These are phyloP conservation scores for Glareola pratincola DNA, from an alignment of 2,113 vertebrate genomes.

Conservation along the genomic window DNA sequence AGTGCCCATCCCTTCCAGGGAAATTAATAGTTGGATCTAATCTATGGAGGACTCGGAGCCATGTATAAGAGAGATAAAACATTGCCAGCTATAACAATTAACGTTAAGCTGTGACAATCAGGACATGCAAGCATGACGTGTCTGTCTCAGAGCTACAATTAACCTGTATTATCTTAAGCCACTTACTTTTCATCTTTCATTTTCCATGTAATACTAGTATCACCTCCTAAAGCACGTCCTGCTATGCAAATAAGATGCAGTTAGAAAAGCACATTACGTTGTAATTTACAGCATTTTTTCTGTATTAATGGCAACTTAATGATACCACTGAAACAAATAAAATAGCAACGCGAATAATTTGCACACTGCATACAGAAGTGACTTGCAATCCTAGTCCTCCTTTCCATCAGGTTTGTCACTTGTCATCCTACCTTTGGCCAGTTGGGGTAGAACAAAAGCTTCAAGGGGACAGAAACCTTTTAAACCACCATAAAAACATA, in stretches of 20 bases:
- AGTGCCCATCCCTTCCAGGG: background rate
- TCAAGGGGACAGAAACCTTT: background rate
- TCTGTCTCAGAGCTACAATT: background rate
- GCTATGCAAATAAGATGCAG: background rate
- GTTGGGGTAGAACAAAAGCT: background rate
- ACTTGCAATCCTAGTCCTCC: background rate
- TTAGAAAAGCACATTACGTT: background rate
- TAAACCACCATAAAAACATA: background rate
- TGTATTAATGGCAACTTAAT: background rate
- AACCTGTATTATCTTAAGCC: background rate
- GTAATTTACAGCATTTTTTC: background rate
- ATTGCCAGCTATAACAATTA: background rate
- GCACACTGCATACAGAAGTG: background rate
- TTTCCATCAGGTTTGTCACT: background rate
- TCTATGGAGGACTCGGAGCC: background rate
- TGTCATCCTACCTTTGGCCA: background rate
- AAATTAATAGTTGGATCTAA: background rate
- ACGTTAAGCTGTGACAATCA: background rate
- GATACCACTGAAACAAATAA: background rate
- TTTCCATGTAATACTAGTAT: background rate
- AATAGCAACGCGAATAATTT: background rate
- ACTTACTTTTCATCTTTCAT: background rate
- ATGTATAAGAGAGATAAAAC: background rate
- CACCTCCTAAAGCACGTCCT: background rate
- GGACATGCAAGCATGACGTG: background rate